These are phyloP conservation scores for Philonicus albiceps DNA, from an alignment of 2,888 invertebrate genomes.

Conservation along the genomic window DNA sequence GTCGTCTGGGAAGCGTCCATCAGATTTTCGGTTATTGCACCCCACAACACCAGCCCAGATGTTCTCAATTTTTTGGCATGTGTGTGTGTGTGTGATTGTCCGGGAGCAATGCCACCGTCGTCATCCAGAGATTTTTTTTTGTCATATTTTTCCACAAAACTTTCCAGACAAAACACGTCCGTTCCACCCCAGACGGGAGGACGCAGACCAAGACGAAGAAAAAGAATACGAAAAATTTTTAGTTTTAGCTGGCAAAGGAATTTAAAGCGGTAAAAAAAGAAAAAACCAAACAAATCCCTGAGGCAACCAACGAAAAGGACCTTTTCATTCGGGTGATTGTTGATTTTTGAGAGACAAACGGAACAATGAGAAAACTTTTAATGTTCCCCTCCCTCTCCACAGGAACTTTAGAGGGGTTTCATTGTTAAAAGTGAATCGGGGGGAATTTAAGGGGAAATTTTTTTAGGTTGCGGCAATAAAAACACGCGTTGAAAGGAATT, in stretches of 20 bases:
- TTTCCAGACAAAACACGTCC: not conserved
- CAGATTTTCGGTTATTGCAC: too few species aligned
- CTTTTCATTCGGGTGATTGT: not conserved
- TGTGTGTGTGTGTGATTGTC: not conserved
- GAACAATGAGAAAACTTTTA: not conserved
- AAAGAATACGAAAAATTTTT: not conserved
- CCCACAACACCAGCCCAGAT: too few species aligned
- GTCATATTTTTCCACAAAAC: not conserved
- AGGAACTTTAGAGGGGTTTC: too few species aligned
- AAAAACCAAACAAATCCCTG: not conserved
- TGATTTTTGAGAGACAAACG: not conserved
- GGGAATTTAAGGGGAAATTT: too few species aligned
- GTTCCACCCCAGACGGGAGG: not conserved
- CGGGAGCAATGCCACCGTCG: too few species aligned
- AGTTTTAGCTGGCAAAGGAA: too few species aligned
- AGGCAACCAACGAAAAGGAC: not conserved
- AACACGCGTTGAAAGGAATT: not conserved
- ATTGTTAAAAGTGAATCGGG: not conserved
- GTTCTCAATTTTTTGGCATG: not conserved
- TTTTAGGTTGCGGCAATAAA: not conserved
- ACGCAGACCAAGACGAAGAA: not conserved
- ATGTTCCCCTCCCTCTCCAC: not conserved
- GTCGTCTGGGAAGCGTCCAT: not conserved
- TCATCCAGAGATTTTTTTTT: not conserved
- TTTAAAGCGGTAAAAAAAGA: not conserved